Conservation (phyloP, 2,888 invertebrate species). For the Temnothorax rugatulus region DNA sequence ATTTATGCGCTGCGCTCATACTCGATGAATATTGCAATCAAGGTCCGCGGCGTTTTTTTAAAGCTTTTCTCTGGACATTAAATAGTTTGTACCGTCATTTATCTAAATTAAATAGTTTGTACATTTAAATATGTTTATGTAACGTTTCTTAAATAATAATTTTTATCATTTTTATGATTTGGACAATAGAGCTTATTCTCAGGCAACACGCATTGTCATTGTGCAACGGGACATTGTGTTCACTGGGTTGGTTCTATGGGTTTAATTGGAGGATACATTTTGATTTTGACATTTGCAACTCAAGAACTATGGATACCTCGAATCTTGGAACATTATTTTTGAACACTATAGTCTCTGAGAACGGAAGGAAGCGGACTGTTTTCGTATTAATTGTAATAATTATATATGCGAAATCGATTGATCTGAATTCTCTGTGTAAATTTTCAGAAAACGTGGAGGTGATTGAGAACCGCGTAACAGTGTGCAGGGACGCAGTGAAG, state of each 20-base stretch:
- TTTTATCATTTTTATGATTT: not conserved
- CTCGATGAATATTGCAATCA: constrained; percentile 24
- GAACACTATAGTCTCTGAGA: not conserved
- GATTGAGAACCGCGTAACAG: constrained; percentile 97
- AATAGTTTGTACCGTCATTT: not conserved
- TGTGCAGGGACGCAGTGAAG: constrained; percentile 98
- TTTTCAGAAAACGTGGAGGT: constrained; percentile 97
- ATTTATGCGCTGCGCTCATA: constrained; percentile 19
- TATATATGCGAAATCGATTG: not conserved
- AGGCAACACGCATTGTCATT: no score
- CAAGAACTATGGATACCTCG: not conserved
- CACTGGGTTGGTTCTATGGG: not conserved
- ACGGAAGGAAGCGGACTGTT: not conserved
- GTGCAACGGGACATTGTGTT: no score
- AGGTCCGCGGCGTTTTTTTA: not conserved
- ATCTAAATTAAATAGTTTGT: not conserved
- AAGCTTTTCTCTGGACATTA: not conserved
- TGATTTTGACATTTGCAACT: not conserved
- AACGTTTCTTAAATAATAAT: not conserved
- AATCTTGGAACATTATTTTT: constrained; percentile 10
- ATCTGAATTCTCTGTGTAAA: constrained; percentile 25
- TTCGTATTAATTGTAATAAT: not conserved
- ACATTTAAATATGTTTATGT: not conserved
- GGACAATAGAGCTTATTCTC: not conserved
- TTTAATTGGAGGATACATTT: not conserved